These are phyloP conservation scores for Mobula hypostoma DNA, from an alignment of 2,113 vertebrate genomes.

Conservation along the genomic window DNA sequence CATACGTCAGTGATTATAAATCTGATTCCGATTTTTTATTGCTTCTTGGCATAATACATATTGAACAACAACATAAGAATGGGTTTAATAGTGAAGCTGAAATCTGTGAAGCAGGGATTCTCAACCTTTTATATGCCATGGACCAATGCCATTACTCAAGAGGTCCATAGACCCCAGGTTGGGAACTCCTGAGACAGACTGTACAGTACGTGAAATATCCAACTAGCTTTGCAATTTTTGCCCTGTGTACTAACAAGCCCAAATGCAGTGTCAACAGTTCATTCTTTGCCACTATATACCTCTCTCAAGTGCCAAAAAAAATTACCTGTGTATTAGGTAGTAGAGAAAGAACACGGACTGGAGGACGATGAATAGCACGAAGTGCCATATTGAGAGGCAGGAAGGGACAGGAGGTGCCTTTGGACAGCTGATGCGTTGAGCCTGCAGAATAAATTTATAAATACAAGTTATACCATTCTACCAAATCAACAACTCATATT, in stretches of 20 bases:
- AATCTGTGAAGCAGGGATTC: too few species aligned
- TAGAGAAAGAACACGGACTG: slow-evolving; percentile 1
- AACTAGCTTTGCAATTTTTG: neutral
- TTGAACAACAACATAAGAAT: too few species aligned
- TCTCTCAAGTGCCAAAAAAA: neutral
- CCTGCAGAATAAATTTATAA: neutral
- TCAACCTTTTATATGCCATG: too few species aligned
- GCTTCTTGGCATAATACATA: too few species aligned
- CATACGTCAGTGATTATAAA: too few species aligned
- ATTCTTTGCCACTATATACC: too few species aligned
- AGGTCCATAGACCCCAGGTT: too few species aligned
- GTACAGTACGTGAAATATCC: neutral
- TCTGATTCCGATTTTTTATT: too few species aligned
- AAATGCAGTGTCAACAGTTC: neutral
- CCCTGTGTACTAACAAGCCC: too few species aligned
- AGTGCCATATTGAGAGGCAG: neutral
- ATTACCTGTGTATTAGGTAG: slow-evolving; percentile 33
- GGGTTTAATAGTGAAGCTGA: too few species aligned
- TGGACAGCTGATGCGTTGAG: neutral
- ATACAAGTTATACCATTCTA: neutral
- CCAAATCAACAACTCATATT: neutral
- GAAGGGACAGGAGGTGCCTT: neutral
- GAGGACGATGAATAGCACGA: neutral
- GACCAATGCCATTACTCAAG: too few species aligned
- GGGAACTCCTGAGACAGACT: neutral